Base-by-base conservation (phyloP, 2,888 invertebrate species). In the Mechanitis messenoides region DNA sequence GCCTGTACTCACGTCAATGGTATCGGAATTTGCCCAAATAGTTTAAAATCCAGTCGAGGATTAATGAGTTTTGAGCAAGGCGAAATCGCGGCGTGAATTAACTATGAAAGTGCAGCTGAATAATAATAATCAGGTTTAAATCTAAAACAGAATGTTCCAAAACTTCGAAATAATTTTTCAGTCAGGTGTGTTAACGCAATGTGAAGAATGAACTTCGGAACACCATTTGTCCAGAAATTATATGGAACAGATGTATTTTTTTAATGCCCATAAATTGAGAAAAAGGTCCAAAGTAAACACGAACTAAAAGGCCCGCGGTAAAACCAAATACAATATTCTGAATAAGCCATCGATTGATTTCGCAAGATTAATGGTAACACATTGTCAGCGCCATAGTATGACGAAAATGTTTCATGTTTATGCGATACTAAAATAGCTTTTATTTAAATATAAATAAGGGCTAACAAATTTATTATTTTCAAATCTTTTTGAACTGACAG, bases 291-390 rank as follows among this genome's bases (percentile, higher is more conserved):
- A 87, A 87, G 85, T 84, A 89, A 90, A 90, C 84, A 90, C 82
- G 77, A 79, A 84, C 78, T 80, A 73, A 85, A 87, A 87, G 81
- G 81, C 81, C 81, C 81, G 84, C 85, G 80, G 85, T 77, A 83
- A 86, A 85, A 82, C 86, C 88, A 84, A 87, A 89, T 84, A 88
- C 87, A 85, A 87, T 87, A 87, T 89, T 87, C 86, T 85, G 87
- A 90, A 87, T 88, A 88, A 87, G 86, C 89, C 87, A 90, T 90
- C 89, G 90, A 90, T 91, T 90, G 90, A 91, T 90, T 90, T 88
- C 81, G 79, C 79, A 91, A 90, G 90, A 91, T 91, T 89, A 90
- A 91, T 91, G 89, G 85, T 85, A 75, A 75, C 80, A 87, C 84
- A 89, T 90, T 90, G 89, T 90, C 87, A 89, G 87, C 84, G 82